A percentile compares a stretch with the other conserved stretches of the same genome.
These are phyloP conservation scores for Styela plicata DNA, from an alignment of 23 tunicate species.

Conservation along the genomic window DNA sequence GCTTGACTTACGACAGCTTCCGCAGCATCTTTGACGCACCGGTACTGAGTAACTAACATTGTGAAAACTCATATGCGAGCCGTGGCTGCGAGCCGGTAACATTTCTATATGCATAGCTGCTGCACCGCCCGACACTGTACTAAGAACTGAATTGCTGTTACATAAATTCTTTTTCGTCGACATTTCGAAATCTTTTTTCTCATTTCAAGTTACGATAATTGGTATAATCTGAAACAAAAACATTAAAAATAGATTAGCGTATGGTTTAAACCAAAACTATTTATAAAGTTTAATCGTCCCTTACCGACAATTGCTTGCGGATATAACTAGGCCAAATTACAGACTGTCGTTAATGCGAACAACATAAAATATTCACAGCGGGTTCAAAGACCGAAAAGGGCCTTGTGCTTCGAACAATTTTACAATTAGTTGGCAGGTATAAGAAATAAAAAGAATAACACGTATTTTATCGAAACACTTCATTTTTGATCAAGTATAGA, in stretches of 20 bases:
- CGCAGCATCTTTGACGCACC: background rate
- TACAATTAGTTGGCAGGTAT: too few relatives aligned
- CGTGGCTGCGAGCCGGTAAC: background rate
- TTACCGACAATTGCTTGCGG: background rate
- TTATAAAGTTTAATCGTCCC: background rate
- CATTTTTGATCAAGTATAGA: too few relatives aligned
- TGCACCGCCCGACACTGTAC: background rate
- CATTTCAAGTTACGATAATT: background rate
- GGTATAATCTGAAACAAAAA: background rate
- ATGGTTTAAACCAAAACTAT: background rate
- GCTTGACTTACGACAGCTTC: slow-evolving; percentile 1
- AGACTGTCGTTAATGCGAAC: background rate
- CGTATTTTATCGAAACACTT: too few relatives aligned
- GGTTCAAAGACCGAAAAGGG: too few relatives aligned
- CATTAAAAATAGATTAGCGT: background rate
- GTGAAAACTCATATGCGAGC: slow-evolving; percentile 21
- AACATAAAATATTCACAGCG: too few relatives aligned
- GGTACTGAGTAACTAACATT: slow-evolving; percentile 7
- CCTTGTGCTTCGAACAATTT: too few relatives aligned
- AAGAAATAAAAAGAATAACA: too few relatives aligned
- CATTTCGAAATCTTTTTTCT: background rate
- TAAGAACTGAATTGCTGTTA: background rate
- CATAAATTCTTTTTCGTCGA: background rate
- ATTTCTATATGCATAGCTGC: background rate
- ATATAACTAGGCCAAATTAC: background rate